Conservation (phyloP, 2,888 invertebrate genomes). For the Lymantria monacha region DNA sequence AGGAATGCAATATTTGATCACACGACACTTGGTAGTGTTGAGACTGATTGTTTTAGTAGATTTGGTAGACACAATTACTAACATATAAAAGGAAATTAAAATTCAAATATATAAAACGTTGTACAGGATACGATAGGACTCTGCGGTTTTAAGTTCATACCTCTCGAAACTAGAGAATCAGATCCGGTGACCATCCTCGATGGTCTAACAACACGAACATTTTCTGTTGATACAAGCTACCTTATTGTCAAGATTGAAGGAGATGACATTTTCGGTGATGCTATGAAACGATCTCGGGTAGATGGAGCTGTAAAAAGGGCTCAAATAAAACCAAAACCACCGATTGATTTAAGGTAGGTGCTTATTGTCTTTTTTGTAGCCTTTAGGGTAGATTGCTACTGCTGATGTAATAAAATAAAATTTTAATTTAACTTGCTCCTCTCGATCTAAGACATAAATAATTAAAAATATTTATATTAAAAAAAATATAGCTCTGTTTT, state of each 20-base stretch:
- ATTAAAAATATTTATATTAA: no score
- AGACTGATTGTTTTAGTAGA: no score
- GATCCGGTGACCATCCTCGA: slow-evolving; percentile 37
- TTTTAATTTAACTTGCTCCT: no score
- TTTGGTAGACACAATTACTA: no score
- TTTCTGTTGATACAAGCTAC: slow-evolving; percentile 59
- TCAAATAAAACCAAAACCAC: slow-evolving; percentile 51
- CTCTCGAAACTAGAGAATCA: slow-evolving; percentile 34
- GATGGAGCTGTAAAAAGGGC: slow-evolving; percentile 46
- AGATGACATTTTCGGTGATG: slow-evolving; percentile 38
- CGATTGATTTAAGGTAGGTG: slow-evolving; percentile 62
- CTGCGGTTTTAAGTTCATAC: slow-evolving; percentile 60
- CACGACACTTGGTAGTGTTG: no score
- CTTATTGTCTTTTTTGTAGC: background rate
- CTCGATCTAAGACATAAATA: no score
- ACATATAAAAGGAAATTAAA: no score
- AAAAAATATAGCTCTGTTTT: no score
- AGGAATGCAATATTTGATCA: no score
- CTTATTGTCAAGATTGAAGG: slow-evolving; percentile 63
- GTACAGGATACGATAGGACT: slow-evolving; percentile 49
- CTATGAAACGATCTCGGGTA: slow-evolving; percentile 41
- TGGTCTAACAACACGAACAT: slow-evolving; percentile 52
- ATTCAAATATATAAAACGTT: no score
- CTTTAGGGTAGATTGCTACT: no score
- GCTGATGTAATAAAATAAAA: no score